Base-by-base conservation (phyloP, 2,113 vertebrate species). In the Paradoxurus hermaphroditus region DNA sequence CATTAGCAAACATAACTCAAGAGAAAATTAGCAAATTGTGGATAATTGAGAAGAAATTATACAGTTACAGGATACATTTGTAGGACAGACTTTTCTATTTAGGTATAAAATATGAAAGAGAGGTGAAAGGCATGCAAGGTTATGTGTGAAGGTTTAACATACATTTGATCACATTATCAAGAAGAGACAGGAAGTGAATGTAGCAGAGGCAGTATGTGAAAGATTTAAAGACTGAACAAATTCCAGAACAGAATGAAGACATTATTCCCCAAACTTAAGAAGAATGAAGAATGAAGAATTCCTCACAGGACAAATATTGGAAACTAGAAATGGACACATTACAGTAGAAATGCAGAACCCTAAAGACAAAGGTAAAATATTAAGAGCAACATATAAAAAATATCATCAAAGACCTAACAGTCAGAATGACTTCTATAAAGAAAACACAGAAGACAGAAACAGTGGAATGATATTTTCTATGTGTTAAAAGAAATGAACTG, bases 351-450 rank as follows among this genome's bases (percentile, higher is more conserved):
- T 29, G 15, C 36, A 73, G 31, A 85, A 73, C 53, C 68, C 62
- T 62, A 59, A 91, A 86, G 14, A 82, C 18, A 70, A 87, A 81
- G 9, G 59, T 25, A 73, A 91, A 70, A 68, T 77, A 82, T 62
- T 77, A 94, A 94, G 75, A 97, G 41, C 15, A 68, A 82, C 36
- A 90, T 56, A 72, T 72, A 34, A 49, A 77, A 79, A 86, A 93
- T 6, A 68, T 11, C 11, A 75, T 90, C 27, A 67, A n/a, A 85
- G 39, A 65, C 16, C 15, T 44, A 63, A 77, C 21, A 70, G 68
- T 59, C 41, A 46, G 36, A 89, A 86, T 85, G 41, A 87, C 36
- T 85, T 85, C 19, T 78, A 44, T 46, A 68, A 77, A 88, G 72
- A 78, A 88, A 68, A 41, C 34, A 86, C 39, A 85, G 62, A 44